phyloP scores from a whole-genome alignment of 2,888 invertebrate species.

The Dynastes maya region DNA sequence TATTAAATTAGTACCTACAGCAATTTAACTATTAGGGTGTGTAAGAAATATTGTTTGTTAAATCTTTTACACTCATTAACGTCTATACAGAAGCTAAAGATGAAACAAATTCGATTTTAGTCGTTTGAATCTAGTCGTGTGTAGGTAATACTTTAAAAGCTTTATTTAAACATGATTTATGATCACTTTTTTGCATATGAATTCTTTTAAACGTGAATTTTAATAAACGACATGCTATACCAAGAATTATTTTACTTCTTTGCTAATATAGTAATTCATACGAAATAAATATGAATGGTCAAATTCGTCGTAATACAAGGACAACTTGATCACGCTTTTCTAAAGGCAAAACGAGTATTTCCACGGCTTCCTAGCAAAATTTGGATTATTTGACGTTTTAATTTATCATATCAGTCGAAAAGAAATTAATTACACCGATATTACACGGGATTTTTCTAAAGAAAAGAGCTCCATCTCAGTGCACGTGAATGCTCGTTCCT shows the following conservation, averaged over 20 bases:
- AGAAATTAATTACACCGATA: no score
- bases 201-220: no score
- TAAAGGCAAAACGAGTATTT: no score
- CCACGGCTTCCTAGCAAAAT: not conserved
- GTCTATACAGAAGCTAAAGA: not conserved
- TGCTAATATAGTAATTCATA: not conserved
- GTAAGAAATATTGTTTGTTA: conserved; percentile 48
- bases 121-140: not conserved
- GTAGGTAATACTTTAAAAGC: conserved; percentile 8
- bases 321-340: not conserved
- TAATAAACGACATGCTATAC: not conserved
- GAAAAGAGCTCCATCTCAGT: conserved; percentile 57
- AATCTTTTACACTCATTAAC: conserved; percentile 50
- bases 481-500: conserved; percentile 54
- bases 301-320: conserved; percentile 13
- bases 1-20: conserved; percentile 66
- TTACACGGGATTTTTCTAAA: conserved; percentile 64
- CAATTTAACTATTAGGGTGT: conserved; percentile 48
- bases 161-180: not conserved
- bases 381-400: conserved; percentile 26
- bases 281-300: not conserved
- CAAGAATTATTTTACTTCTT: no score
- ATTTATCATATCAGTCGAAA: not conserved
- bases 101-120: not conserved
- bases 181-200: not conserved